Evolutionary conservation across 2,888 invertebrate species (phyloP).

Genomic region (Dendrolimus pini): DNA sequence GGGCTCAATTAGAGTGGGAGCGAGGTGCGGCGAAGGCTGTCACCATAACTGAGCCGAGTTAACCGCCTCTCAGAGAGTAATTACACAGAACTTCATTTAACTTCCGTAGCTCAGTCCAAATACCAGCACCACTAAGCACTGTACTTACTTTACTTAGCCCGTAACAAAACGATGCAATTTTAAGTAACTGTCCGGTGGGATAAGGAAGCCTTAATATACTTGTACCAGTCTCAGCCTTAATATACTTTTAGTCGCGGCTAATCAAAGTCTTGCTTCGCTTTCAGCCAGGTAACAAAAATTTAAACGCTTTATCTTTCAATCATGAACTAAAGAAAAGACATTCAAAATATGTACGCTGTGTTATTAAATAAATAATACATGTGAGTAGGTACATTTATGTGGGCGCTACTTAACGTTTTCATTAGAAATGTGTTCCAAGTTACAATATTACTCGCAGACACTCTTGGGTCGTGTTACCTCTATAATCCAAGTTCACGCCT

Average conservation of each 20-base stretch:
- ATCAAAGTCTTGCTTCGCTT: neutral
- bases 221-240: slow-evolving; percentile 24
- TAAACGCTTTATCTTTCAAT: too few species aligned
- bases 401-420: slow-evolving; percentile 16
- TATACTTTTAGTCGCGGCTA: slow-evolving; percentile 18
- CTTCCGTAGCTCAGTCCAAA: slow-evolving; percentile 66
- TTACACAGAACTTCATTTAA: slow-evolving; percentile 71
- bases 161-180: slow-evolving; percentile 67
- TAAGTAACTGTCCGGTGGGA: slow-evolving; percentile 54
- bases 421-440: slow-evolving; percentile 12
- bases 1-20: slow-evolving; percentile 41
- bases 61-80: slow-evolving; percentile 67
- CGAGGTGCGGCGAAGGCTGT: slow-evolving; percentile 39
- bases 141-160: slow-evolving; percentile 61
- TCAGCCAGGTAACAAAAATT: too few species aligned
- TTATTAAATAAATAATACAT: neutral
- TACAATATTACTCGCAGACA: slow-evolving; percentile 15
- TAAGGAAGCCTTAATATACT: slow-evolving; percentile 40
- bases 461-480: slow-evolving; percentile 18
- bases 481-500: slow-evolving; percentile 18
- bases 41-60: slow-evolving; percentile 57
- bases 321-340: too few species aligned
- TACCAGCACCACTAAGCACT: slow-evolving; percentile 63
- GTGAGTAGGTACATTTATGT: slow-evolving; percentile 6
- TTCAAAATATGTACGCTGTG: too few species aligned